Percentiles rank a stretch among this genome's conserved stretches.
phyloP scores from a whole-genome alignment of 2,113 vertebrate genomes.

The Procavia capensis region DNA sequence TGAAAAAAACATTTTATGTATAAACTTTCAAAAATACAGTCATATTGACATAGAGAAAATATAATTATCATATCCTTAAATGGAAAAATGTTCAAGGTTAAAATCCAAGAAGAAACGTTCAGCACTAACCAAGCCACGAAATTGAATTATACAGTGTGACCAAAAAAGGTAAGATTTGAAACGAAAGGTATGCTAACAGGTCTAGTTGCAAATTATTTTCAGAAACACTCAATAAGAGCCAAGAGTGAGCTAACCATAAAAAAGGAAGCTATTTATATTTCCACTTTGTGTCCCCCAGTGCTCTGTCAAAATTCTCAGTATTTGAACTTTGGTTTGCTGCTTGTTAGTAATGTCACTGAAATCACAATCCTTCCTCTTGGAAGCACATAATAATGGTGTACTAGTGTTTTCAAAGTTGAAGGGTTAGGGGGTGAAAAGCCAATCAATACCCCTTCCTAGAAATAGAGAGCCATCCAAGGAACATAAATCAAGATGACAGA shows the following conservation, averaged over 20 bases:
- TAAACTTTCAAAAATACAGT: neutral
- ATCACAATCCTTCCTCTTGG: neutral
- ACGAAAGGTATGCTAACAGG: constrained; percentile 21
- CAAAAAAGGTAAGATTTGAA: neutral
- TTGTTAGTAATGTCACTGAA: neutral
- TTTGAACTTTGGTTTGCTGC: neutral
- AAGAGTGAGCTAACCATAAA: neutral
- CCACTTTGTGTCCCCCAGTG: neutral
- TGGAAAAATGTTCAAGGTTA: neutral
- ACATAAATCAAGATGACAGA: constrained; percentile 21
- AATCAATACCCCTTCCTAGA: neutral
- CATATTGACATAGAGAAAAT: constrained; percentile 15
- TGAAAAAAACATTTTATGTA: constrained; percentile 45
- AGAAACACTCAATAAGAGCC: neutral
- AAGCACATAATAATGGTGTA: constrained; percentile 14
- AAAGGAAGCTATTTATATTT: constrained; percentile 35
- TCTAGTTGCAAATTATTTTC: neutral
- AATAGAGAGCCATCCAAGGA: neutral
- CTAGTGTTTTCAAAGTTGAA: constrained; percentile 10
- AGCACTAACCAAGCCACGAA: neutral
- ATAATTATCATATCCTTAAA: neutral
- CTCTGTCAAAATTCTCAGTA: constrained; percentile 41
- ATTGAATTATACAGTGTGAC: neutral
- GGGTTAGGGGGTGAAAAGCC: neutral
- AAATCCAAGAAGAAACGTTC: constrained; percentile 7